Base-by-base conservation (phyloP, 37 sponge, comb jelly and placozoan species). In the Chondrilla cf. caribensis region DNA sequence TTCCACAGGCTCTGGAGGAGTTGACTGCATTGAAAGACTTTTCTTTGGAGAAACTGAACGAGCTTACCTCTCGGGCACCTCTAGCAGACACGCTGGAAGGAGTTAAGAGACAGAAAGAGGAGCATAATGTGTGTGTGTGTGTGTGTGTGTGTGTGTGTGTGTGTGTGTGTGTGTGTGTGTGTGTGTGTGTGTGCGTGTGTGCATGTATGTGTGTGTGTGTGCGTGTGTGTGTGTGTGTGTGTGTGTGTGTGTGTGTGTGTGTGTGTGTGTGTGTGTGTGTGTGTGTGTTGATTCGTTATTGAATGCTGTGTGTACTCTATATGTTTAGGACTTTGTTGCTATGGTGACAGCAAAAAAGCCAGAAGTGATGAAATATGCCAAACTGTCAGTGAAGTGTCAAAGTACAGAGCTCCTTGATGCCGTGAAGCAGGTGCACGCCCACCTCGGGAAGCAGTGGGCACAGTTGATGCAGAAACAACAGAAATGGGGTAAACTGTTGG, bases 31-130 rank as follows among this genome's bases (percentile, higher is more conserved):
- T 58, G 6, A 3, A 51, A 33, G 33, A 17, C n/a, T 58, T 24
- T 17, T 24, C 38, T 24, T 19, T 17, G n/a, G 59, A 51, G 79
- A 15, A 5, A 3, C 17, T 21, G 58, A 32, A 33, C 15, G 79
- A 58, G 3, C 58, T 55, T 1, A 7, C 6, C 1, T 58, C 35
- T 1, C 58, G 25, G 3, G 38, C 58, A 5, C 79, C 58, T 51
- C 3, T 79, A 58, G 59, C 79, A 44, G 58, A 79, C 79, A 55
- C 79, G 9, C 58, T 79, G 32, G 58, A 54, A 14, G 59, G 79
- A 8, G 58, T 79, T 33, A 79, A 11, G 36, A 79, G 11, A 25
- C 79, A 79, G 59, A 54, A 79, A 11, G 36, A 79, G 33, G 32
- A 26, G 17, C 79, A 79, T 6, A 54, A 44, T 2, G 58, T 79